Evolutionary conservation across 1,140 invertebrate species (phyloP).

Genomic region (Lysiphlebus fabarum): DNA sequence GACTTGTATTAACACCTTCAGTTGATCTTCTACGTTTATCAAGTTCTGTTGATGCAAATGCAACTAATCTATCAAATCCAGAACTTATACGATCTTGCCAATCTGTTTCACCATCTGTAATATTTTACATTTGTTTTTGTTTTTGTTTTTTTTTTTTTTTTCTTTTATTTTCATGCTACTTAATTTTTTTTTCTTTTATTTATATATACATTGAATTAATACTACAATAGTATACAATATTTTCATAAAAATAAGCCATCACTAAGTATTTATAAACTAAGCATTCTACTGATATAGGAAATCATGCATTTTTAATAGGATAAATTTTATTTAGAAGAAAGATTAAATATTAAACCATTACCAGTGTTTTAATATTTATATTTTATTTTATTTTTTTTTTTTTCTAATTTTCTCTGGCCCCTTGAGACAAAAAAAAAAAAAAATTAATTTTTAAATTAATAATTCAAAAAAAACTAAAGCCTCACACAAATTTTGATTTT

Average conservation of each 20-base stretch:
- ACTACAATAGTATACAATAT: constrained; percentile 30
- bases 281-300: not conserved
- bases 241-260: constrained; percentile 55
- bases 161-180: constrained; percentile 8
- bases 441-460: too few relatives aligned
- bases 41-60: constrained; percentile 80
- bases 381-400: too few relatives aligned
- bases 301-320: not conserved
- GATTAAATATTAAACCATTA: too few relatives aligned
- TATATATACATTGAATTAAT: not conserved
- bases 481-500: too few relatives aligned
- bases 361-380: too few relatives aligned
- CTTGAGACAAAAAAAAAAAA: too few relatives aligned
- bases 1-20: constrained; percentile 73
- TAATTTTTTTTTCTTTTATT: not conserved
- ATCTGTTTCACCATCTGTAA: constrained; percentile 63
- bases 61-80: constrained; percentile 82
- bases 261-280: constrained; percentile 14
- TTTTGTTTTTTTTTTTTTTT: too few relatives aligned
- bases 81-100: constrained; percentile 85
- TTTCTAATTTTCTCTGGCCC: too few relatives aligned
- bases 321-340: not conserved
- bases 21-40: constrained; percentile 76
- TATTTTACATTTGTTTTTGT: too few relatives aligned
- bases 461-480: too few relatives aligned